A percentile compares a stretch with the other conserved stretches of the same genome.
Conservation (phyloP, 92 coral and sea anemone genomes). For the Galaxea fascicularis region DNA sequence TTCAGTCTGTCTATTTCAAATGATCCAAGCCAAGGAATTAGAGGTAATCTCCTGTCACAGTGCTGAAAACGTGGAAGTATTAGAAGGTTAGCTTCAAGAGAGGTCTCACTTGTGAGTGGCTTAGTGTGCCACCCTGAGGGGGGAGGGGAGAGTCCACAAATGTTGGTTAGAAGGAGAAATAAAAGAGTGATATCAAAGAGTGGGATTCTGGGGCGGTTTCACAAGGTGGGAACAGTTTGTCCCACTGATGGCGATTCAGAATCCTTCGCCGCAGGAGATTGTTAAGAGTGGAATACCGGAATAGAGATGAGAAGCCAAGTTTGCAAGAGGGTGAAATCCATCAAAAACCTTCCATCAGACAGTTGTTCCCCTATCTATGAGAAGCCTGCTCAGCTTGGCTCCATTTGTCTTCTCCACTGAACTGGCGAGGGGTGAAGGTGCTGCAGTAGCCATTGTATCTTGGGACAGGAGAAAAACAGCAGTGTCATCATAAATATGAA, state of each 20-base stretch:
- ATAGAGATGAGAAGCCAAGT: slow-evolving; percentile 12
- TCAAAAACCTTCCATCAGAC: slow-evolving; percentile 41
- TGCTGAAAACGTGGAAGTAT: slow-evolving; percentile 36
- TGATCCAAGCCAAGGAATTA: slow-evolving; percentile 66
- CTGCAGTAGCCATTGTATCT: slow-evolving; percentile 29
- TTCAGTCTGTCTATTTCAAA: slow-evolving; percentile 49
- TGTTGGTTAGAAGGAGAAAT: slow-evolving; percentile 68
- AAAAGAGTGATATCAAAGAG: slow-evolving; percentile 69
- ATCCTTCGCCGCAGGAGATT: slow-evolving; percentile 17
- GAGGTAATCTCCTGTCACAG: slow-evolving; percentile 69
- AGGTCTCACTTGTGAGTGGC: slow-evolving; percentile 60
- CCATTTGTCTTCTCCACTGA: slow-evolving; percentile 66
- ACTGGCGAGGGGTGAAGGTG: slow-evolving; percentile 31
- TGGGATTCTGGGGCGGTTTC: slow-evolving; percentile 67
- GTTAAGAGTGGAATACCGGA: not conserved
- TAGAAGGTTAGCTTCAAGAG: slow-evolving; percentile 65
- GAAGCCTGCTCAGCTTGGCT: slow-evolving; percentile 55
- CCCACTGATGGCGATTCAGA: slow-evolving; percentile 59
- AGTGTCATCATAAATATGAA: not conserved
- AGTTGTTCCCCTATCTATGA: slow-evolving; percentile 58
- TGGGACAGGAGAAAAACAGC: not conserved
- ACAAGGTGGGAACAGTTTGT: slow-evolving; percentile 68
- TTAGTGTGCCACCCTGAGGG: slow-evolving; percentile 48
- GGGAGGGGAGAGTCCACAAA: slow-evolving; percentile 68
- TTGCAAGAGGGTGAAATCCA: slow-evolving; percentile 45